A percentile compares a stretch with the other conserved stretches of the same genome.
These are phyloP conservation scores for Pterocles gutturalis DNA, from an alignment of 2,113 vertebrate species.

Conservation along the genomic window DNA sequence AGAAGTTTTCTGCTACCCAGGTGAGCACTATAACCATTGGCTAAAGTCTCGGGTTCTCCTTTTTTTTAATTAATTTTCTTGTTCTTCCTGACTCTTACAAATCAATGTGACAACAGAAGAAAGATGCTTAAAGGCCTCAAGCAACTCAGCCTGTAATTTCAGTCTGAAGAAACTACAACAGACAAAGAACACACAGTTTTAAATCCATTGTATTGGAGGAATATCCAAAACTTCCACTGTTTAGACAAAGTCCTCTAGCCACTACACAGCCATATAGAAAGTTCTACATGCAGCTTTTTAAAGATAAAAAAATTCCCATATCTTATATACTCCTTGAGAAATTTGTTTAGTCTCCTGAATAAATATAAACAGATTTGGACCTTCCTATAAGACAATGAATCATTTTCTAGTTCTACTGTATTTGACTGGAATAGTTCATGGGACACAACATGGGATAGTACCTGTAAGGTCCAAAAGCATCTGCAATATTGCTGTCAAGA, in stretches of 20 bases:
- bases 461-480: neutral
- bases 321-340: neutral
- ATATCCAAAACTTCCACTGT: neutral
- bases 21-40: neutral
- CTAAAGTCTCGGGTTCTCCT: neutral
- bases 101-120: neutral
- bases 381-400: neutral
- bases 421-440: neutral
- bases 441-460: neutral
- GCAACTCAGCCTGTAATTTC: neutral
- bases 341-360: neutral
- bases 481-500: neutral
- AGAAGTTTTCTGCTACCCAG: neutral
- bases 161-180: neutral
- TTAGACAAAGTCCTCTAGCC: neutral
- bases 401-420: neutral
- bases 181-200: neutral
- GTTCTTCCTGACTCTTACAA: neutral
- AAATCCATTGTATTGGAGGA: neutral
- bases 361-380: neutral
- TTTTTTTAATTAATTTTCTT: neutral
- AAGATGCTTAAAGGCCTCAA: neutral
- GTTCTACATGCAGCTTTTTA: neutral
- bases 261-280: neutral
- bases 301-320: neutral